These are phyloP conservation scores for Zhuqinia jingwanae DNA, from an alignment of 2,888 invertebrate species.

Conservation along the genomic window DNA sequence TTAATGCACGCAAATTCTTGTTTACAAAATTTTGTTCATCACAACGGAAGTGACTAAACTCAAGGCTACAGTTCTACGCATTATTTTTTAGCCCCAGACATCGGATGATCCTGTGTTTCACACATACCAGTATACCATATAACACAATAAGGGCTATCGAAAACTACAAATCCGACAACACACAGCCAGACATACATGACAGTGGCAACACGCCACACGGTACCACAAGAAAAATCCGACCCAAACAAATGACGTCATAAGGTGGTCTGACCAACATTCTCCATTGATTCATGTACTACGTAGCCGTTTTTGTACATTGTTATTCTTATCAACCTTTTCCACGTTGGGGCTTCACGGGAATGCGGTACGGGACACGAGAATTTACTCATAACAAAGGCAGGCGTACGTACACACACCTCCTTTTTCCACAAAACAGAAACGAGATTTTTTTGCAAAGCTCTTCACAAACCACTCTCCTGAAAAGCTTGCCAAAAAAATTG, in stretches of 20 bases:
- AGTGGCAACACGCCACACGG: neutral
- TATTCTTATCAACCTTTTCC: neutral
- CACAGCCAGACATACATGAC: neutral
- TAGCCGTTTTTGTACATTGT: neutral
- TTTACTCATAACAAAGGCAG: too few species aligned
- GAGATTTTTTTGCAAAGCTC: slow-evolving; percentile 8
- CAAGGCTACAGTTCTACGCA: slow-evolving; percentile 47
- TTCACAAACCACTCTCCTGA: neutral
- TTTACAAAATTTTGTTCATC: too few species aligned
- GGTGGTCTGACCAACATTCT: slow-evolving; percentile 67
- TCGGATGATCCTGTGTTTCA: slow-evolving; percentile 46
- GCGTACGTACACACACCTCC: slow-evolving; percentile 60
- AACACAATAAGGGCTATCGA: neutral
- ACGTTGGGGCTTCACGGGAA: neutral
- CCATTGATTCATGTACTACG: neutral
- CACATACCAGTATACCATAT: neutral
- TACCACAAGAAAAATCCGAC: neutral
- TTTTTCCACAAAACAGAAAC: slow-evolving; percentile 55
- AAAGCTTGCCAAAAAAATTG: neutral
- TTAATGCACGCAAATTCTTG: too few species aligned
- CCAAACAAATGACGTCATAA: slow-evolving; percentile 68
- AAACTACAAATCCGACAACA: neutral
- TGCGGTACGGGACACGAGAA: neutral
- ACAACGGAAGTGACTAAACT: neutral
- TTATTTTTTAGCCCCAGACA: slow-evolving; percentile 39